Evolutionary conservation across 2,797 vertebrate genomes (phyloP).

Genomic region (Sebastes taczanowskii): DNA sequence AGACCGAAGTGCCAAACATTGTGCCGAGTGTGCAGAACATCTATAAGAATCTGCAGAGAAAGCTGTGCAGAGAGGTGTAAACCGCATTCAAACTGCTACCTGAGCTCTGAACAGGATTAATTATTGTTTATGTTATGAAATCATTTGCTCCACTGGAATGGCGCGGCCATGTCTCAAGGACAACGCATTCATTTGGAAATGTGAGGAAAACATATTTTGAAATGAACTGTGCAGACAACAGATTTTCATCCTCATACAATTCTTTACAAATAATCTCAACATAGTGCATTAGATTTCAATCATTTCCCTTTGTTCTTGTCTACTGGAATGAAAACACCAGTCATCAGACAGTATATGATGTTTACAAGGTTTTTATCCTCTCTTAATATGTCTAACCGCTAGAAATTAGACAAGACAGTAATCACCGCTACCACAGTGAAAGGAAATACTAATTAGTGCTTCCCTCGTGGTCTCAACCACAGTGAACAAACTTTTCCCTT

Average conservation of each 20-base stretch:
- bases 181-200: constrained; percentile 11
- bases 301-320: not conserved
- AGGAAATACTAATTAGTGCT: not conserved
- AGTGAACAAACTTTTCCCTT: not conserved
- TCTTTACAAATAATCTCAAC: not conserved
- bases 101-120: not conserved
- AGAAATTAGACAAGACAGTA: not conserved
- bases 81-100: not conserved
- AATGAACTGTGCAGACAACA: not conserved
- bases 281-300: not conserved
- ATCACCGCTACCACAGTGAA: not conserved
- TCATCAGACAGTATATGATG: not conserved
- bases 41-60: not conserved
- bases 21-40: not conserved
- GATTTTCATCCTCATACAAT: not conserved
- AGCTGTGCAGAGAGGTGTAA: not conserved
- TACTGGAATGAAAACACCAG: not conserved
- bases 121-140: constrained; percentile 5
- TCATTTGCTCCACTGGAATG: not conserved
- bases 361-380: not conserved
- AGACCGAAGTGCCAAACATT: not conserved
- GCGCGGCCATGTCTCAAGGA: not conserved
- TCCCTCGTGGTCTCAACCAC: not conserved
- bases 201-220: not conserved
- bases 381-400: not conserved